Conservation (phyloP, 1,140 invertebrate genomes). For the Alviniconcha marisindica region DNA sequence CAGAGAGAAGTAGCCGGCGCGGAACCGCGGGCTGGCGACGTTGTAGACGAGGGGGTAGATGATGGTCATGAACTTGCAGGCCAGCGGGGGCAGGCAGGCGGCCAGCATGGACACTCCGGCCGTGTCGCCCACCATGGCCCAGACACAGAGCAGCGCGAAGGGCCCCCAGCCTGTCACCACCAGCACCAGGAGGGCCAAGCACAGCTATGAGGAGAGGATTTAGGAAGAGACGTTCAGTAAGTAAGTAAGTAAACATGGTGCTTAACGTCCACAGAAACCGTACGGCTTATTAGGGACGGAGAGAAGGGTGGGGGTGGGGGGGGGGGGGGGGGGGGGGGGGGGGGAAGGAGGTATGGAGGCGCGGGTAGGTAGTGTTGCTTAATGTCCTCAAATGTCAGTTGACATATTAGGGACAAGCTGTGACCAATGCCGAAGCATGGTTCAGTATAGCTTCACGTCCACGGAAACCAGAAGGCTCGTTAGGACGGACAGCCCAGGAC, state of each 20-base stretch:
- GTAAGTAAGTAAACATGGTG: no score
- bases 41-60: constrained; percentile 57
- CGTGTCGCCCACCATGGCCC: constrained; percentile 45
- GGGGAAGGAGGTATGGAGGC: no score
- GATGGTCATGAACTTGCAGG: constrained; percentile 51
- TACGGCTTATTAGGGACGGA: no score
- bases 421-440: no score
- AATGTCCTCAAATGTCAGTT: no score
- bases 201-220: constrained; percentile 48
- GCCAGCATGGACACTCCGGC: constrained; percentile 53
- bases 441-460: no score
- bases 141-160: constrained; percentile 51
- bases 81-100: constrained; percentile 56
- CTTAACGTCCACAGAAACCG: no score
- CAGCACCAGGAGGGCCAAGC: constrained; percentile 47
- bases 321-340: background rate
- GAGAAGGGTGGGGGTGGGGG: background rate
- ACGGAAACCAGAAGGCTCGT: no score
- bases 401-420: no score
- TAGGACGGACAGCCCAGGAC: no score
- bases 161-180: constrained; percentile 57
- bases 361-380: no score
- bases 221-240: no score
- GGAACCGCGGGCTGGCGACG: constrained; percentile 48
- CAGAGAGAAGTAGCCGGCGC: constrained; percentile 43